Base-by-base conservation (phyloP, 2,888 invertebrate species). In the Amiota mariae region DNA sequence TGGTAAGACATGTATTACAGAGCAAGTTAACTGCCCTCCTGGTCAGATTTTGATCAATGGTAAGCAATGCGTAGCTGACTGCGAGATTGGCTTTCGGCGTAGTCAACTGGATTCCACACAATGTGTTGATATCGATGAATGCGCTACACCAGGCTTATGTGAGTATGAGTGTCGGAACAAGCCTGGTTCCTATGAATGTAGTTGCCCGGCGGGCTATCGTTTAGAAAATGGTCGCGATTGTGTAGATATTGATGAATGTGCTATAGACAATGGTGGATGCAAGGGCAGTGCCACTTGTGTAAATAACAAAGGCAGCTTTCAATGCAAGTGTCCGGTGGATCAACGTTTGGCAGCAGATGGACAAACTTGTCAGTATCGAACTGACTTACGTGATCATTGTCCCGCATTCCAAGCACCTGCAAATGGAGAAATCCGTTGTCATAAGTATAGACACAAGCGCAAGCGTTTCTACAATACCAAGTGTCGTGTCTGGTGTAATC, bases 131-230 rank as follows among this genome's bases (percentile, higher is more conserved):
- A 85, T 92, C 48, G 90, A 93, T 86, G 90, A 90, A 81, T 94
- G 94, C 79, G 79, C 87, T 2, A 88, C 89, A 63, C 91, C 92
- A 73, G 92, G 92, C 0, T 76, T 87, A 1, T 93, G 92, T 76
- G 88, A 91, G 18, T 90, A 91, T 76, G 85, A 86, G 12, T 93
- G 93, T 76, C 78, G 84, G 2, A 92, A 92, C 76, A 85, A 87
- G 0, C 87, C 89, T 9, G 92, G 92, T 1, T 90, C 90, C 1
- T 92, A 89, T 57, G 89, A 90, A 75, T 95, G 95, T 85, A 87
- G 88, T n/a, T 94, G 94, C 80, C 92, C 91, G 13, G 82, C 88
- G 2, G 94, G 94, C 0, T 93, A 90, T 81, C 80, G 85, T 9
- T 87, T 92, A 8, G 90, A 89, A 8, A 12, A 87, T 15, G 91